Base-by-base conservation (phyloP, 2,797 vertebrate genomes). In the Agapornis canus region DNA sequence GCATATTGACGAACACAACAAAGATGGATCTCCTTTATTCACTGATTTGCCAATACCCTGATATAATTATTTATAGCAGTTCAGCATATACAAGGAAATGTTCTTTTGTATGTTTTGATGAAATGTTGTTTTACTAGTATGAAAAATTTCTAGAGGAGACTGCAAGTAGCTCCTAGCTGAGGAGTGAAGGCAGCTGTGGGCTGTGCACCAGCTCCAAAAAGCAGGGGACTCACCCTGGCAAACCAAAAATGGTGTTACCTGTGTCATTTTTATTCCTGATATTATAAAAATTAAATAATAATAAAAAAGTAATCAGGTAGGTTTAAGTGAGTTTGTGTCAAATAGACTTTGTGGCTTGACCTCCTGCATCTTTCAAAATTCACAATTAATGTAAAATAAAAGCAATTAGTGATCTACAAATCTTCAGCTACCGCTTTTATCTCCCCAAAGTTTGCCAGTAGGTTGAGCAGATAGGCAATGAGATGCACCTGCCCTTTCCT, bases 331-430 rank as follows among this genome's bases (percentile, higher is more conserved):
- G 29, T 39, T 22, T n/a, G 7, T 35, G 5, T 35, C 4, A 25
- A 29, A 27, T 39, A 14, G 54, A 45, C 12, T 69, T 76, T 35
- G 32, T 76, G 49, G 3, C 5, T 70, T 39, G 20, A 39, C 19
- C 23, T 32, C 15, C 49, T 31, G 3, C 22, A 3, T 27, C 23
- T 64, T 2, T 6, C 29, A 65, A 37, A 59, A 60, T 25, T 13
- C 22, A 27, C 32, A 47, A 3, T 5, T 26, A 35, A 13, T 5
- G 4, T 15, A 11, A 57, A 70, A 25, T 9, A 15, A n/a, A 61
- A 78, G 19, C 45, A 11, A 43, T 26, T 35, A 27, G 6, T 1
- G 0, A 2, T 22, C 39, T 35, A 51, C 37, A 65, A 21, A 17
- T 27, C 29, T 42, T 63, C 52, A 81, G 70, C 31, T 85, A 66